Evolutionary conservation across 1,140 invertebrate species (phyloP).

Genomic region (Drosophila simulans): DNA sequence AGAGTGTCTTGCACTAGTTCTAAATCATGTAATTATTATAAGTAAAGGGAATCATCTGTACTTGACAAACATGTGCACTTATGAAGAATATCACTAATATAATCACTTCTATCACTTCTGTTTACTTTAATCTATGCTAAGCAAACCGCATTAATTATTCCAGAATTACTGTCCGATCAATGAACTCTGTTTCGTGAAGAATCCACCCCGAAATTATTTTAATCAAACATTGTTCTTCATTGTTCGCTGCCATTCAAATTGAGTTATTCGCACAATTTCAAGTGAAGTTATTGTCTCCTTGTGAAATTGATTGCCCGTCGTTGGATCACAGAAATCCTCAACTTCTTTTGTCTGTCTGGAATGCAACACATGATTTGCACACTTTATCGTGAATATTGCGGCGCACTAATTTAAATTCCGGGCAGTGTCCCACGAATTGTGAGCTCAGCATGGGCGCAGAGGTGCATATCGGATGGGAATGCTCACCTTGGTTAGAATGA

Average conservation of each 20-base stretch:
- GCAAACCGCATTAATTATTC: not conserved
- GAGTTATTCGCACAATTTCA: constrained; percentile 39
- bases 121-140: not conserved
- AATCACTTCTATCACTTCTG: not conserved
- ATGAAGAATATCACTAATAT: too few species aligned
- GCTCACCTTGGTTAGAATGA: constrained; percentile 57
- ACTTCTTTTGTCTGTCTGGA: constrained; percentile 41
- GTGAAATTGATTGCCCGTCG: constrained; percentile 17
- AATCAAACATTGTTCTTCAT: constrained; percentile 34
- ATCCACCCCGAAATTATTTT: not conserved
- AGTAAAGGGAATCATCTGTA: too few species aligned
- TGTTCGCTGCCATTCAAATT: constrained; percentile 34
- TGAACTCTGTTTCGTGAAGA: constrained; percentile 1
- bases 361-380: constrained; percentile 51
- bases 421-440: constrained; percentile 26
- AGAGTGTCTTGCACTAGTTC: too few species aligned
- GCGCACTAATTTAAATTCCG: constrained; percentile 70
- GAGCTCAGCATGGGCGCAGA: not conserved
- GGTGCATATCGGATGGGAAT: constrained; percentile 22
- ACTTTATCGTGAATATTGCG: constrained; percentile 42
- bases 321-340: constrained; percentile 34
- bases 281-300: constrained; percentile 34
- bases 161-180: not conserved
- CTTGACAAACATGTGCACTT: too few species aligned
- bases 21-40: too few species aligned